A percentile compares a stretch with the other conserved stretches of the same genome.
Evolutionary conservation across 2,113 vertebrate genomes (phyloP).

Genomic region (Marcusenius ussheri): DNA sequence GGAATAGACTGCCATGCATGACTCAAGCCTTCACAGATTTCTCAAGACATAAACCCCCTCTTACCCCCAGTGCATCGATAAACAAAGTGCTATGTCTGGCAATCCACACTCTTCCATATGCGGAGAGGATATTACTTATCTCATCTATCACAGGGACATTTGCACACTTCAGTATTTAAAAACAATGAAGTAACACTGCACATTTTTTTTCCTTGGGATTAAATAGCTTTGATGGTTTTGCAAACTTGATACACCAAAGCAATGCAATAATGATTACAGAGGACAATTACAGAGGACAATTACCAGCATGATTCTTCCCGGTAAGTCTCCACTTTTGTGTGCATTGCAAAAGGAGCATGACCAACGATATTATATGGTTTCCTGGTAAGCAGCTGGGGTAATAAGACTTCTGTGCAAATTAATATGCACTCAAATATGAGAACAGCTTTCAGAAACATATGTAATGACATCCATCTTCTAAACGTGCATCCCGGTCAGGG

Average conservation of each 20-base stretch:
- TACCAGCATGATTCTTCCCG: background rate
- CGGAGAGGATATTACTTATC: background rate
- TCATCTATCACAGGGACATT: background rate
- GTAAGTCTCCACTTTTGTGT: background rate
- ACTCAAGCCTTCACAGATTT: background rate
- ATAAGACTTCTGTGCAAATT: background rate
- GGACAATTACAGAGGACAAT: slow-evolving; percentile 1
- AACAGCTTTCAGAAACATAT: background rate
- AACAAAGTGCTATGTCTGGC: background rate
- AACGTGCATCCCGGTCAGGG: background rate
- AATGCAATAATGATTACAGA: background rate
- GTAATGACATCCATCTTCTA: background rate
- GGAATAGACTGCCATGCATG: slow-evolving; percentile 5
- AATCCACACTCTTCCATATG: background rate
- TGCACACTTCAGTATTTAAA: background rate
- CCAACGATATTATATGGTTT: background rate
- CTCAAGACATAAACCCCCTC: background rate
- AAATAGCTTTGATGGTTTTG: background rate
- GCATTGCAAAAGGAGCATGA: background rate
- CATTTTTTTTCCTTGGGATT: background rate
- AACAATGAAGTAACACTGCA: background rate
- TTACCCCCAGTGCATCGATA: background rate
- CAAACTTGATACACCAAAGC: background rate
- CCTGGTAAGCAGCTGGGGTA: background rate
- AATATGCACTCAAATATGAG: background rate